Evolutionary conservation across 1,140 invertebrate genomes (phyloP).

Genomic region (Harpegnathos saltator): DNA sequence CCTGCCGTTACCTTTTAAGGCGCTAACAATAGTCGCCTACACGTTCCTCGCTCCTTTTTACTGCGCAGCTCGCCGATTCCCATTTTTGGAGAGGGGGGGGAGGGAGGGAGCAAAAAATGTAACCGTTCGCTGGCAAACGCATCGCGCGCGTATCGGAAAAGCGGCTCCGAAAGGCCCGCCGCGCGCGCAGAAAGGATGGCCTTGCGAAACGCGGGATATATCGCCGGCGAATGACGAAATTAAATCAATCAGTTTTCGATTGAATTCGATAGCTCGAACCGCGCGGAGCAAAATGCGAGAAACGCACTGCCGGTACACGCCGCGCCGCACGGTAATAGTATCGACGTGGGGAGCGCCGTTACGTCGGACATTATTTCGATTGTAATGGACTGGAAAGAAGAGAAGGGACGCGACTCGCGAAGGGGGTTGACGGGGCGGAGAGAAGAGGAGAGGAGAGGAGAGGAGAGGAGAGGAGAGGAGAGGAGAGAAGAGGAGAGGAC

Average conservation of each 20-base stretch:
- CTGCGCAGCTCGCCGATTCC: neutral
- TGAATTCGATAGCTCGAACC: conserved; percentile 32
- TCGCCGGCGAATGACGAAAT: conserved; percentile 38
- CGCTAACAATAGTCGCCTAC: conserved; percentile 48
- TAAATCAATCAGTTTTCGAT: conserved; percentile 62
- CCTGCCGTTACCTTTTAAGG: conserved; percentile 39
- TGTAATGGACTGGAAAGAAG: conserved; percentile 64
- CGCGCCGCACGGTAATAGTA: conserved; percentile 26
- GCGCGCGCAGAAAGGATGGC: neutral
- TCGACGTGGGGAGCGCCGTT: conserved; percentile 38
- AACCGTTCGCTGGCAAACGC: neutral
- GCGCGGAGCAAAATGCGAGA: neutral
- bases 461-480: no score
- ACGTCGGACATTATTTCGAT: conserved; percentile 39
- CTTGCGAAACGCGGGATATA: no score
- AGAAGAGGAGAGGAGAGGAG: no score
- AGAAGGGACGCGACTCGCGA: neutral
- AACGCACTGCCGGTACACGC: conserved; percentile 17
- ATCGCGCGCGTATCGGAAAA: conserved; percentile 18
- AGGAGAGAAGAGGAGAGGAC: no score
- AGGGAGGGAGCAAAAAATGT: no score
- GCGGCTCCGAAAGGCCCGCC: neutral
- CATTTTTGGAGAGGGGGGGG: conserved; percentile 30
- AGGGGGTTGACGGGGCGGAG: neutral
- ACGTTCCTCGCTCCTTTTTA: neutral